A percentile compares a stretch with the other conserved stretches of the same genome.
These are phyloP conservation scores for Ceratoteleas bidentatus DNA, from an alignment of 1,140 invertebrate genomes.

Conservation along the genomic window DNA sequence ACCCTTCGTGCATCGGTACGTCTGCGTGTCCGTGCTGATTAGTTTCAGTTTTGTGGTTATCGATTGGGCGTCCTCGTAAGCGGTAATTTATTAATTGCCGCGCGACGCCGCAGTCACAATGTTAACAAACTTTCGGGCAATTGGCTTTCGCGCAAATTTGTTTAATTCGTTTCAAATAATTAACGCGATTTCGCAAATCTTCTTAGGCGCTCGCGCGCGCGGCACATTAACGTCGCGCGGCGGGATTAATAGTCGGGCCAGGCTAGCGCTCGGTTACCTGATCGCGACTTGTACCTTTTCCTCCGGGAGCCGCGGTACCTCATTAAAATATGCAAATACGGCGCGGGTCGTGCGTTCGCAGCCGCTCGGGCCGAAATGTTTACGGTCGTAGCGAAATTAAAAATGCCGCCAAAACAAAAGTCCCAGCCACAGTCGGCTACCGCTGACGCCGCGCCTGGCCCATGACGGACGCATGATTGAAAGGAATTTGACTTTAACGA, in stretches of 20 bases:
- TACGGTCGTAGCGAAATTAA: slow-evolving; percentile 80
- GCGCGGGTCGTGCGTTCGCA: slow-evolving; percentile 69
- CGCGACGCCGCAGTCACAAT: background rate
- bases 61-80: background rate
- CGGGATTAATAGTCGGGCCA: slow-evolving; percentile 58
- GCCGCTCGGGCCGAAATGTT: slow-evolving; percentile 76
- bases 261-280: slow-evolving; percentile 65
- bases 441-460: background rate
- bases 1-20: no score
- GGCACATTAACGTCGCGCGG: slow-evolving; percentile 77
- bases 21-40: background rate
- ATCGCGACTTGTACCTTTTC: slow-evolving; percentile 65
- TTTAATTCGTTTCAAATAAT: slow-evolving; percentile 21
- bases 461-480: slow-evolving; percentile 3
- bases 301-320: slow-evolving; percentile 72
- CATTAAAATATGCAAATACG: slow-evolving; percentile 82
- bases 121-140: slow-evolving; percentile 12
- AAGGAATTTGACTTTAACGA: slow-evolving; percentile 18
- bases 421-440: slow-evolving; percentile 67
- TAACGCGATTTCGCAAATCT: slow-evolving; percentile 35
- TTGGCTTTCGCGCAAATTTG: slow-evolving; percentile 5
- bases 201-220: slow-evolving; percentile 47
- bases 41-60: slow-evolving; percentile 19
- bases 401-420: slow-evolving; percentile 78
- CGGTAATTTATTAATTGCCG: slow-evolving; percentile 5